Percentiles rank a stretch among this genome's conserved stretches.
Conservation (phyloP, 2,113 vertebrate genomes). For the Bucco capensis region DNA sequence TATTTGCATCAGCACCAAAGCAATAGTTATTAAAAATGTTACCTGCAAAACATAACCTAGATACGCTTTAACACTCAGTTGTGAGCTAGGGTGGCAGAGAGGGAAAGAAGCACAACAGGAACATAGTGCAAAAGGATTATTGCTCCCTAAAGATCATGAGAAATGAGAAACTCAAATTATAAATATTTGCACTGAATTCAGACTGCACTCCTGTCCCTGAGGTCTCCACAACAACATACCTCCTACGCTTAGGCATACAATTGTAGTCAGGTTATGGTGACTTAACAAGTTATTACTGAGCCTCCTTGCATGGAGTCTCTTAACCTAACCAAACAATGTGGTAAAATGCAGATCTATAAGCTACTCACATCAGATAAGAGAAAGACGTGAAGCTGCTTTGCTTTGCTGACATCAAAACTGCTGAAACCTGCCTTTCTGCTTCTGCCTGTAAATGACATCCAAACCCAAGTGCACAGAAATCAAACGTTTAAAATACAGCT, state of each 20-base stretch:
- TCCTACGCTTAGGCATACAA: neutral
- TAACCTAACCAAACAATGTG: neutral
- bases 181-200: neutral
- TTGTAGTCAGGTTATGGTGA: neutral
- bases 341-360: neutral
- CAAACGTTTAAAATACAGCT: neutral
- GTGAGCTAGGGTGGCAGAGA: neutral
- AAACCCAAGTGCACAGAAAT: fast-evolving
- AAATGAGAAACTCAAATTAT: neutral
- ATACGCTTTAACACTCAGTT: neutral
- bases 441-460: neutral
- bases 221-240: neutral
- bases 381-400: neutral
- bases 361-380: neutral
- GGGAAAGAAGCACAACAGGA: neutral
- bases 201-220: neutral
- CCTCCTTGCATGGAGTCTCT: neutral
- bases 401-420: neutral
- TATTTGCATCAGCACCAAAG: constrained; percentile 11
- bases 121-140: neutral
- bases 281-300: neutral
- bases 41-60: constrained; percentile 1
- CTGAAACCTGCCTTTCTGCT: neutral
- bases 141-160: neutral
- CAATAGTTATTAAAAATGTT: neutral